Evolutionary conservation across 2,113 vertebrate species (phyloP).

Genomic region (Sakesphorus luctuosus): DNA sequence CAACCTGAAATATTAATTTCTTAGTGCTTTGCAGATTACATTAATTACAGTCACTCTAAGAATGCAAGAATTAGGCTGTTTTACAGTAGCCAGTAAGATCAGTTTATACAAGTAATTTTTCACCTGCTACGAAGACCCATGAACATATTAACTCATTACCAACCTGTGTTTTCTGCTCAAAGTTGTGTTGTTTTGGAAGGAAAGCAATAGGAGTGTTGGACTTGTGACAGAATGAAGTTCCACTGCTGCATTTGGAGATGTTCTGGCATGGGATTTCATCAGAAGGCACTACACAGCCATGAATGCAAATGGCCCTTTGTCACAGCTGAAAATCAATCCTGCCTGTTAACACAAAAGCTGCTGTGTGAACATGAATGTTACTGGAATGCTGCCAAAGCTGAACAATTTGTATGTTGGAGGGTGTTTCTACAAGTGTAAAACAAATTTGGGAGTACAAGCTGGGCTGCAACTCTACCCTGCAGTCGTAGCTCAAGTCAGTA

Average conservation of each 20-base stretch:
- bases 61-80: conserved; percentile 57
- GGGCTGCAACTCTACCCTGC: background rate
- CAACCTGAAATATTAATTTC: conserved; percentile 72
- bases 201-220: background rate
- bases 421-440: background rate
- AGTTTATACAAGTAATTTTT: conserved; percentile 65
- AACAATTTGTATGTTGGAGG: background rate
- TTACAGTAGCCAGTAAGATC: conserved; percentile 50
- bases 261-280: background rate
- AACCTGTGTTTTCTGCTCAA: background rate
- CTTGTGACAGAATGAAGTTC: background rate
- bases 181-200: background rate
- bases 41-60: conserved; percentile 65
- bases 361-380: background rate
- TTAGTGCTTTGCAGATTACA: conserved; percentile 57
- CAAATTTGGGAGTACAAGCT: background rate
- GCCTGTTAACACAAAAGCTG: background rate
- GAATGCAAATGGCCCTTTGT: background rate
- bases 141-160: background rate
- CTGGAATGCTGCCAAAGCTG: background rate
- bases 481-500: background rate
- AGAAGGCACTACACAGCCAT: background rate
- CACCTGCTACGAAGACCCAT: conserved; percentile 5
- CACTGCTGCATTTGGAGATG: background rate
- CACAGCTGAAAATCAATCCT: background rate